Conservation (phyloP, 2,888 invertebrate species). For the Drosophila macrospina region DNA sequence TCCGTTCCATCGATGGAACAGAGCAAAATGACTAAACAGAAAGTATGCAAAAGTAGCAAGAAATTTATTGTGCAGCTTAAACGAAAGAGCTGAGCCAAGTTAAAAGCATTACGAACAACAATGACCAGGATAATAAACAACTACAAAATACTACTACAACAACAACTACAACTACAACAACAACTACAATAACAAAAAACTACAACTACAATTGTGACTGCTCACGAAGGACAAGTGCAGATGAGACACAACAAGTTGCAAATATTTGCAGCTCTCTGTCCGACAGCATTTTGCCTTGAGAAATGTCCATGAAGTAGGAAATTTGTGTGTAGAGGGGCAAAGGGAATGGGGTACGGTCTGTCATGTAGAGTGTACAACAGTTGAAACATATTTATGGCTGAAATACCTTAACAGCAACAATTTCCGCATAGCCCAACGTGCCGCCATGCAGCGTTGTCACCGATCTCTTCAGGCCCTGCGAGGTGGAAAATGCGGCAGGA, state of each 20-base stretch:
- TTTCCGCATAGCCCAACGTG: conserved; percentile 95
- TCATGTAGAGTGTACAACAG: conserved; percentile 41
- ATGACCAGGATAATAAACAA: conserved; percentile 72
- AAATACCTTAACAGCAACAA: conserved; percentile 98
- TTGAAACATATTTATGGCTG: conserved; percentile 61
- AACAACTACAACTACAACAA: conserved; percentile 31
- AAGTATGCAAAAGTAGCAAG: conserved; percentile 61
- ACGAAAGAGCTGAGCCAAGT: conserved; percentile 71
- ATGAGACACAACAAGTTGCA: conserved; percentile 69
- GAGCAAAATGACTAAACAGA: conserved; percentile 42
- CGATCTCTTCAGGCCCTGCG: conserved; percentile 95
- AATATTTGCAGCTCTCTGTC: conserved; percentile 63
- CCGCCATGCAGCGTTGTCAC: conserved; percentile 96
- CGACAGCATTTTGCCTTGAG: conserved; percentile 63
- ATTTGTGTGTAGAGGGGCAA: background rate
- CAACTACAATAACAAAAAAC: conserved; percentile 27
- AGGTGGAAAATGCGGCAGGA: conserved; percentile 19
- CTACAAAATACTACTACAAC: conserved; percentile 40
- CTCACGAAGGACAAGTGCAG: conserved; percentile 39
- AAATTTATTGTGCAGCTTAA: conserved; percentile 69
- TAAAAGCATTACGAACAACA: conserved; percentile 73
- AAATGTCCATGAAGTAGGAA: conserved; percentile 52
- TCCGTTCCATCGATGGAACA: conserved; percentile 14
- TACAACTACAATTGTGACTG: conserved; percentile 31
- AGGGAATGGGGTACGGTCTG: conserved; percentile 10